Evolutionary conservation across 2,888 invertebrate genomes (phyloP).

Genomic region (Mesoligia furuncula): DNA sequence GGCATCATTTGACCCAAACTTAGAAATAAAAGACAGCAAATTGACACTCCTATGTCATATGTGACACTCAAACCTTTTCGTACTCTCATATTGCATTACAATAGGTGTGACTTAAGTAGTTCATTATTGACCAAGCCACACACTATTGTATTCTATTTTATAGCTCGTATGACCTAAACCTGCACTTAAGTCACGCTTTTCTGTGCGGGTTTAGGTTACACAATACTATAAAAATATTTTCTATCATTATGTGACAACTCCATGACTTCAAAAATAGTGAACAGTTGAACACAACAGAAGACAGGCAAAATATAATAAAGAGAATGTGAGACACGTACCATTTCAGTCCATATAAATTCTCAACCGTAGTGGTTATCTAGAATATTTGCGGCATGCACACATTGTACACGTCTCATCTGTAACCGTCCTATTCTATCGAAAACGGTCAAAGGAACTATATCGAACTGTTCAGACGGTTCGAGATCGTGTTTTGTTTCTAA

Average conservation of each 20-base stretch:
- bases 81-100: background rate
- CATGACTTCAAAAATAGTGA: conserved; percentile 3
- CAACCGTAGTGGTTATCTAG: conserved; percentile 34
- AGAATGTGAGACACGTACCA: conserved; percentile 44
- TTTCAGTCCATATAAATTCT: conserved; percentile 52
- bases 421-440: conserved; percentile 38
- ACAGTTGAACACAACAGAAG: conserved; percentile 2
- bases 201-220: too few relatives aligned
- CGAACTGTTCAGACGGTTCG: conserved; percentile 26
- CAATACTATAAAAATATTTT: background rate
- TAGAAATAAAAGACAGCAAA: background rate
- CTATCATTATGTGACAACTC: background rate
- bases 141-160: background rate
- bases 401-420: conserved; percentile 25
- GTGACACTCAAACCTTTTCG: background rate
- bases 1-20: background rate
- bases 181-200: too few relatives aligned
- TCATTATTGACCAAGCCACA: background rate
- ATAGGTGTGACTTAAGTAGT: background rate
- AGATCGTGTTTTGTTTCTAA: conserved; percentile 54
- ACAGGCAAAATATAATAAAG: conserved; percentile 50
- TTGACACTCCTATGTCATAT: too few relatives aligned
- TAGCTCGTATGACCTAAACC: too few relatives aligned
- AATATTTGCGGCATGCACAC: conserved; percentile 41
- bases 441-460: conserved; percentile 43